Conservation (phyloP, 2,113 vertebrate species). For the Campylomormyrus tamandua region DNA sequence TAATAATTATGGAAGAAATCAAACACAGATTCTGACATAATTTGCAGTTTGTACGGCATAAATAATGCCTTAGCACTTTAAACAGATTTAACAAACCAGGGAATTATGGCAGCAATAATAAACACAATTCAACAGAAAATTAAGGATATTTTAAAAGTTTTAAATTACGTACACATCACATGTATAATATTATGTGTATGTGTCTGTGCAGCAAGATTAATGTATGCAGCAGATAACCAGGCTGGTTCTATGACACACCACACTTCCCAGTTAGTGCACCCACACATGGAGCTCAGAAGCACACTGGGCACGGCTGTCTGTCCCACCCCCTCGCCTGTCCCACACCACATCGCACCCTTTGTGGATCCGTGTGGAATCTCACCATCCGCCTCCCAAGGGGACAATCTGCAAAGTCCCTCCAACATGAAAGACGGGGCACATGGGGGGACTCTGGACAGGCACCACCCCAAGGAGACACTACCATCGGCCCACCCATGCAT, state of each 20-base stretch:
- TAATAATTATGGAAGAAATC: slow-evolving; percentile 23
- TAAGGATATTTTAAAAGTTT: neutral
- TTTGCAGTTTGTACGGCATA: neutral
- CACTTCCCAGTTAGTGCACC: neutral
- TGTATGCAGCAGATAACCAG: neutral
- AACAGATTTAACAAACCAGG: neutral
- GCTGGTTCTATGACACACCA: neutral
- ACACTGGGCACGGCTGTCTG: neutral
- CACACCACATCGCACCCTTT: neutral
- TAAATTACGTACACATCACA: neutral
- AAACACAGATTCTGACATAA: slow-evolving; percentile 37
- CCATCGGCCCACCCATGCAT: neutral
- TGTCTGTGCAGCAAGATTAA: neutral
- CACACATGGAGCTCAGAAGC: neutral
- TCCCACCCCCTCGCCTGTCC: neutral
- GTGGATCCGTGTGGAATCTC: neutral
- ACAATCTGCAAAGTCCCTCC: neutral
- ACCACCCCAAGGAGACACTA: neutral
- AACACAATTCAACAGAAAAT: neutral
- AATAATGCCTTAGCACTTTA: neutral
- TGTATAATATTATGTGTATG: slow-evolving; percentile 3
- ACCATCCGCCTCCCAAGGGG: too few species aligned
- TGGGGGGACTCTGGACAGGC: neutral
- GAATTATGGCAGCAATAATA: neutral
- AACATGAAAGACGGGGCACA: neutral